Base-by-base conservation (phyloP, 2,888 invertebrate genomes). In the Drosophila picticornis region DNA sequence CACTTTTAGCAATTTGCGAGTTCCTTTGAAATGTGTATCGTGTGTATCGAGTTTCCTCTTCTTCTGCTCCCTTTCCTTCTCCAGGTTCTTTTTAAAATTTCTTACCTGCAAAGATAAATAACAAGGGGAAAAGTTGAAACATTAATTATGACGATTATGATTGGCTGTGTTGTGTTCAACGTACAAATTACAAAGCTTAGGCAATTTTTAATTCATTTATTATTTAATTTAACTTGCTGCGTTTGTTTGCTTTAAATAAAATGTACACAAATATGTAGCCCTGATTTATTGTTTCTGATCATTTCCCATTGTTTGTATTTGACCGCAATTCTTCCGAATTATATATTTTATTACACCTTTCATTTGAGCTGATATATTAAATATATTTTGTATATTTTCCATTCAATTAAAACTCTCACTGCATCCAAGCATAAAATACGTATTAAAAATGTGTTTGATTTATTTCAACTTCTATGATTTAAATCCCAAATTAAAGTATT, bases 31-130 rank as follows among this genome's bases (percentile, higher is more conserved):
- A 55, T 34, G 46, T 46, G 46, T 46, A 46, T 52, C 19, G 55
- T 40, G 51, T 48, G 51, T 48, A 27, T 60, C 43, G 31, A 40
- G 38, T 53, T 71, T 56, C 53, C 29, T 51, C 22, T 31, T 25
- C 22, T 13, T 43, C 43, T 22, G 11, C 11, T 22, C n/a, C 4
- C n/a, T 10, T 4, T 22, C 9, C 16, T 7, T 7, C 25, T 13
- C 4, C 43, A 36, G 25, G 58, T 68, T 75, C 53, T 62, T 31
- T 72, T 51, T 13, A 36, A 48, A 69, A 65, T 81, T 77, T 81
- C 80, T 85, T 85, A 88, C 88, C 88, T 85, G 87, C 9, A 85
- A 88, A 16, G 34, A 69, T 22, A 68, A 64, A 62, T 52, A 75
- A 5, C 55, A 31, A 51, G n/a, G 27, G 7, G 29, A 3, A 27